phyloP scores from a whole-genome alignment of 2,113 vertebrate species.

The Dryoscopus gambensis region DNA sequence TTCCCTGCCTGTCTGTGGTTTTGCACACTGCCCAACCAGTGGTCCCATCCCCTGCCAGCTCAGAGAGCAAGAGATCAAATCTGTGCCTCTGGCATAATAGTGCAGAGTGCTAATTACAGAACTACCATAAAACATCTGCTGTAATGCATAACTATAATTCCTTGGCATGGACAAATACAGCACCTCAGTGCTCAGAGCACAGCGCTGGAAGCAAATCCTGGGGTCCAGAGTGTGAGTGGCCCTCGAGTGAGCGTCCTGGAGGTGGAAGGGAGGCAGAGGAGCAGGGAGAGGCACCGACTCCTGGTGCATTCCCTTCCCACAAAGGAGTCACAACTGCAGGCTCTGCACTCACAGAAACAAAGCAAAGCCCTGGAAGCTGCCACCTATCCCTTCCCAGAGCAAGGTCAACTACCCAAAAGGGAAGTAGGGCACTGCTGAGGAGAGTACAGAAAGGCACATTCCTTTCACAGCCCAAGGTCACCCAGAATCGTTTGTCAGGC shows the following conservation, averaged over 20 bases:
- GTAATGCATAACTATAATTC: conserved; percentile 15
- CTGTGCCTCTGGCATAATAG: conserved; percentile 15
- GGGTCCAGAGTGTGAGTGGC: not conserved
- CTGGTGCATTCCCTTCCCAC: rapidly evolving
- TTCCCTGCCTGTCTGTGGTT: conserved; percentile 24
- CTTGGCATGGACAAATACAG: not conserved
- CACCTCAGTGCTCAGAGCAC: not conserved
- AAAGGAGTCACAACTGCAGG: not conserved
- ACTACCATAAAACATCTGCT: conserved; percentile 52
- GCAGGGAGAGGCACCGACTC: not conserved
- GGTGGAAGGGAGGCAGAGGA: not conserved
- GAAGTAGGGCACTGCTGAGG: not conserved
- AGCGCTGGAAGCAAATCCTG: not conserved
- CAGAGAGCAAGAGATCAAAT: conserved; percentile 48
- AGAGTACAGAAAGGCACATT: not conserved
- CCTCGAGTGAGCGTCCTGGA: not conserved
- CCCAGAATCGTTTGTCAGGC: not conserved
- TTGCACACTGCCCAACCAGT: not conserved
- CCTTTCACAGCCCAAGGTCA: not conserved
- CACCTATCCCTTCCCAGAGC: not conserved
- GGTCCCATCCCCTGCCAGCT: conserved; percentile 37
- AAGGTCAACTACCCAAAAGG: not conserved
- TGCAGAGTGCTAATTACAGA: conserved; percentile 43
- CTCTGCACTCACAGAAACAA: not conserved
- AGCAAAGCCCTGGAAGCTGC: not conserved